Evolutionary conservation across 2,113 vertebrate genomes (phyloP).

Genomic region (Ovis aries): DNA sequence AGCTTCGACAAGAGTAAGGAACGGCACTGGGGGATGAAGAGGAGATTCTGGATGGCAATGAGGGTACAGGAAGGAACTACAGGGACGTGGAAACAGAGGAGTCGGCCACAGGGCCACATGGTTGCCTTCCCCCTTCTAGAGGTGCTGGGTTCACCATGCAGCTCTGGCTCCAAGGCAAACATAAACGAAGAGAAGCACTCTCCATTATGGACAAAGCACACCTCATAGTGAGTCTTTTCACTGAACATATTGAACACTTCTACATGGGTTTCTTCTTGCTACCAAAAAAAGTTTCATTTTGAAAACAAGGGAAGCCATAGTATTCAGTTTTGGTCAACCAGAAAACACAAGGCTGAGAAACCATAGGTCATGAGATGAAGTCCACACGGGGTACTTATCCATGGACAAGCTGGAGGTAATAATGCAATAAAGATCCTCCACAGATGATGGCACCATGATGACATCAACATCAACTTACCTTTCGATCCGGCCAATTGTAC

Average conservation of each 20-base stretch:
- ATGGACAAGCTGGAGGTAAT: neutral
- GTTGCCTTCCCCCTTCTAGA: neutral
- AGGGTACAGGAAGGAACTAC: neutral
- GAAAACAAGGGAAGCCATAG: constrained; percentile 18
- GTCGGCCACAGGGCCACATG: neutral
- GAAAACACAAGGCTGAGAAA: constrained; percentile 21
- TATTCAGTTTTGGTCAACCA: neutral
- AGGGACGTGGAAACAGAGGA: neutral
- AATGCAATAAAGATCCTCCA: neutral
- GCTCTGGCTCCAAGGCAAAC: neutral
- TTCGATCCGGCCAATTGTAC: constrained; percentile 98
- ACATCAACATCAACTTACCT: constrained; percentile 80
- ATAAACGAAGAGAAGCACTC: neutral
- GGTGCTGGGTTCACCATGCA: neutral
- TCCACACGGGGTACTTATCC: neutral
- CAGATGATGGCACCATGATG: fast-evolving
- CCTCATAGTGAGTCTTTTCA: neutral
- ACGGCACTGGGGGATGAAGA: neutral
- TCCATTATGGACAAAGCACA: neutral
- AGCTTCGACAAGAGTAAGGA: neutral
- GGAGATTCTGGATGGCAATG: neutral
- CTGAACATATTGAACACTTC: neutral
- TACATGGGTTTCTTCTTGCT: neutral
- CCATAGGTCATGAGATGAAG: constrained; percentile 11
- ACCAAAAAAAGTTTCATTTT: neutral